phyloP scores from a whole-genome alignment of 53 echinoderm and acorn worm species.

The Holothuria leucospilota region DNA sequence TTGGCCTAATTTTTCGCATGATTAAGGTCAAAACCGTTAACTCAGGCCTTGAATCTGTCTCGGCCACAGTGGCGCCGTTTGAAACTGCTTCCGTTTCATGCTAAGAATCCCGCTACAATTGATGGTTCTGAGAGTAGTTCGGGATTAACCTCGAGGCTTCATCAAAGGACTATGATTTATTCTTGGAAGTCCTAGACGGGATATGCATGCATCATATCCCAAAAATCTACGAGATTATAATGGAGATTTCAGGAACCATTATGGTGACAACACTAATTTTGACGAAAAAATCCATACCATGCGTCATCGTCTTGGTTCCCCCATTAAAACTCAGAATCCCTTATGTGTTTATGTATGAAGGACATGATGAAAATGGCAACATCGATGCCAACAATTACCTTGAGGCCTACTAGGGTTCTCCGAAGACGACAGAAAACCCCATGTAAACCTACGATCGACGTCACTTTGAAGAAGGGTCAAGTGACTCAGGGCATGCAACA shows the following conservation, averaged over 20 bases:
- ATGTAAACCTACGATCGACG: background rate
- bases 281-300: background rate
- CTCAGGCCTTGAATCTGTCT: background rate
- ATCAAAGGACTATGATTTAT: background rate
- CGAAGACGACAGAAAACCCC: too few relatives aligned
- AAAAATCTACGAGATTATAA: too few relatives aligned
- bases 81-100: background rate
- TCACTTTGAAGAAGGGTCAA: slow-evolving; percentile 7
- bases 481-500: slow-evolving; percentile 29
- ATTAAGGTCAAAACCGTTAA: too few relatives aligned
- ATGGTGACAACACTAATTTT: too few relatives aligned
- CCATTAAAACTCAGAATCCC: slow-evolving; percentile 2
- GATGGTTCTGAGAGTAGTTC: slow-evolving; percentile 29
- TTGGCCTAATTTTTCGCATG: too few relatives aligned
- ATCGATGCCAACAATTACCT: background rate
- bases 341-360: background rate
- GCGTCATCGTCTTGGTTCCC: too few relatives aligned
- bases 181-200: background rate
- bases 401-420: background rate
- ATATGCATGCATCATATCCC: too few relatives aligned
- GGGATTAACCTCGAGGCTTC: background rate
- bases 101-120: slow-evolving; percentile 1
- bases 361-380: background rate
- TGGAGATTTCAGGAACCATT: too few relatives aligned
- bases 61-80: background rate